A percentile compares a stretch with the other conserved stretches of the same genome.
These are phyloP conservation scores for Elachura formosa DNA, from an alignment of 2,113 vertebrate genomes.

Conservation along the genomic window DNA sequence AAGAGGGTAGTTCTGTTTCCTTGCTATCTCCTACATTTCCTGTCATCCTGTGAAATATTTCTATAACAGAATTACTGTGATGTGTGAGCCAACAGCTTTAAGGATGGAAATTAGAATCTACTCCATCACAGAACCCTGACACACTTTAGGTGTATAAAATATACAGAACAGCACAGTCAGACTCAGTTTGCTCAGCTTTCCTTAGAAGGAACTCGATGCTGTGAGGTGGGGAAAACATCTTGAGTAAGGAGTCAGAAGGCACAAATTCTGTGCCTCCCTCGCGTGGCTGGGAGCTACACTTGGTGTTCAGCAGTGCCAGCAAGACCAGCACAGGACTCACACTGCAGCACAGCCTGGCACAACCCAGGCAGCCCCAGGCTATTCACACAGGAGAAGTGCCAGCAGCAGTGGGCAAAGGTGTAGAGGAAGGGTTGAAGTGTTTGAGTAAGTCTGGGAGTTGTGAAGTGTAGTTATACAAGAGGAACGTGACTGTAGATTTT, in stretches of 20 bases:
- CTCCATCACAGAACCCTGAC: background rate
- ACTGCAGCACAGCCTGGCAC: background rate
- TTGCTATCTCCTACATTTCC: background rate
- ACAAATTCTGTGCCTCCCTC: background rate
- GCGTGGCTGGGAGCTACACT: background rate
- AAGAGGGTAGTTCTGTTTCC: background rate
- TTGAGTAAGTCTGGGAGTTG: background rate
- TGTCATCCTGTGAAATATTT: background rate
- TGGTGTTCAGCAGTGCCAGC: background rate
- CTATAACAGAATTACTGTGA: background rate
- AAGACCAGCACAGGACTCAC: fast-evolving
- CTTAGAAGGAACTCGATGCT: background rate
- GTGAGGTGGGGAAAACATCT: background rate
- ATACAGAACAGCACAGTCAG: background rate
- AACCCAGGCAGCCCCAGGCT: background rate
- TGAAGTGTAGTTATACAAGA: background rate
- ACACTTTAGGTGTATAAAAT: background rate
- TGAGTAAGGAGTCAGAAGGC: background rate
- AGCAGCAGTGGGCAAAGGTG: background rate
- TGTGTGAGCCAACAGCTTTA: background rate
- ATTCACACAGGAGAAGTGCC: background rate
- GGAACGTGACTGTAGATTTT: fast-evolving
- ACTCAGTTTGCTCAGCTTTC: background rate
- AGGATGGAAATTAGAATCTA: background rate
- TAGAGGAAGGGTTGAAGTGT: background rate